Conservation (phyloP, 2,113 vertebrate species). For the Toxotes jaculatrix region DNA sequence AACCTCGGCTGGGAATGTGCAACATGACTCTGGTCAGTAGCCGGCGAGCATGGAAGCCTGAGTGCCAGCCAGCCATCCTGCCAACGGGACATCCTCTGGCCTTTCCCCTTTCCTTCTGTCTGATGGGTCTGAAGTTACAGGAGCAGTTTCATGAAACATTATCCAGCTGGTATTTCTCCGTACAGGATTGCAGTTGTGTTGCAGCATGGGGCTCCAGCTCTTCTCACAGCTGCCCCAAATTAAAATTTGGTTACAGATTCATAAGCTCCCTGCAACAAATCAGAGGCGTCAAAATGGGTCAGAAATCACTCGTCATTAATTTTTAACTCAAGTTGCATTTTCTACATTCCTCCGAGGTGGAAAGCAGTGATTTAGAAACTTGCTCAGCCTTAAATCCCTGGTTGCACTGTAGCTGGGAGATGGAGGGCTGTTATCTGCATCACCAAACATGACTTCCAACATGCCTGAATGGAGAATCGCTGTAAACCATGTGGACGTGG, state of each 20-base stretch:
- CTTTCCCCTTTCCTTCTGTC: conserved; percentile 12
- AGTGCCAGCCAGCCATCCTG: conserved; percentile 12
- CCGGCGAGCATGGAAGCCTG: not conserved
- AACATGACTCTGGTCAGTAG: conserved; percentile 16
- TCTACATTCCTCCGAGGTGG: conserved; percentile 28
- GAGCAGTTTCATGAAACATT: conserved; percentile 24
- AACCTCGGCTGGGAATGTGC: conserved; percentile 28
- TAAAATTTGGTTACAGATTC: conserved; percentile 23
- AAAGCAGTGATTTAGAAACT: conserved; percentile 33
- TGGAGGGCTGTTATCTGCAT: not conserved
- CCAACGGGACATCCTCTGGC: conserved; percentile 53
- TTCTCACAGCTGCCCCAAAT: conserved; percentile 11
- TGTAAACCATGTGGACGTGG: conserved; percentile 24
- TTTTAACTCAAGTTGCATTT: conserved; percentile 43
- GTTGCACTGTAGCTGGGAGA: conserved; percentile 2
- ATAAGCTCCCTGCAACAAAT: conserved; percentile 14
- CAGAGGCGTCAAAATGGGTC: conserved; percentile 7
- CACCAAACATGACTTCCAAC: conserved; percentile 23
- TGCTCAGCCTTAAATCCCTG: not conserved
- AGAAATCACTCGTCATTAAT: conserved; percentile 31
- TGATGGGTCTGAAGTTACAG: conserved; percentile 34
- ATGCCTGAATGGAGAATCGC: conserved; percentile 56
- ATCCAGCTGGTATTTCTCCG: conserved; percentile 29
- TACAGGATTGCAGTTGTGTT: conserved; percentile 21
- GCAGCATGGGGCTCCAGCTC: not conserved